Conservation (phyloP, 2,113 vertebrate genomes). For the Chloebia gouldiae region DNA sequence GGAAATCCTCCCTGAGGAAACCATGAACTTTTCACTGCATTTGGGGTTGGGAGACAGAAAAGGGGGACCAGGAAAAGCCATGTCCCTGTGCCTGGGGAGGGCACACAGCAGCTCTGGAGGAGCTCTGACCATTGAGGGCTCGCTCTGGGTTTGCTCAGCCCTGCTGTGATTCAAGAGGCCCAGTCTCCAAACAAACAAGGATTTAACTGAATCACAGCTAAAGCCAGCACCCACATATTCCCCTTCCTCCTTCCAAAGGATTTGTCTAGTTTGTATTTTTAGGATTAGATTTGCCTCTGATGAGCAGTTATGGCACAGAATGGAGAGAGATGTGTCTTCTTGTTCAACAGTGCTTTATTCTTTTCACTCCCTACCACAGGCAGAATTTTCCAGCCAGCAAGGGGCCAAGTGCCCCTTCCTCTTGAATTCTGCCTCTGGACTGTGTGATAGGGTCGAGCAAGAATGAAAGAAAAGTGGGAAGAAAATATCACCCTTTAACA, state of each 20-base stretch:
- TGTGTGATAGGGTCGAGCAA: background rate
- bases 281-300: conserved; percentile 15
- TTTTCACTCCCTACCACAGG: background rate
- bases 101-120: background rate
- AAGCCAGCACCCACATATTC: background rate
- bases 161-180: conserved; percentile 1
- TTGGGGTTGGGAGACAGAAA: background rate
- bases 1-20: background rate
- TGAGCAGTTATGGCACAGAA: background rate
- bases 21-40: background rate
- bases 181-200: conserved; percentile 11
- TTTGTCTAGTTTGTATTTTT: conserved; percentile 23
- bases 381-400: background rate
- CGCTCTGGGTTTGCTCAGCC: background rate
- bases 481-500: background rate
- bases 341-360: background rate
- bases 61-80: background rate
- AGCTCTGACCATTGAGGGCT: background rate
- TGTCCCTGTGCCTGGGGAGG: background rate
- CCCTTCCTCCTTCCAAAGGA: conserved; percentile 14
- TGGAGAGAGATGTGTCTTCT: background rate
- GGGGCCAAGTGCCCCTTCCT: background rate
- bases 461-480: background rate
- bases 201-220: background rate
- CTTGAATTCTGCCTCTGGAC: background rate